phyloP scores from a whole-genome alignment of 2,797 vertebrate species.

The Hyperoplus immaculatus region DNA sequence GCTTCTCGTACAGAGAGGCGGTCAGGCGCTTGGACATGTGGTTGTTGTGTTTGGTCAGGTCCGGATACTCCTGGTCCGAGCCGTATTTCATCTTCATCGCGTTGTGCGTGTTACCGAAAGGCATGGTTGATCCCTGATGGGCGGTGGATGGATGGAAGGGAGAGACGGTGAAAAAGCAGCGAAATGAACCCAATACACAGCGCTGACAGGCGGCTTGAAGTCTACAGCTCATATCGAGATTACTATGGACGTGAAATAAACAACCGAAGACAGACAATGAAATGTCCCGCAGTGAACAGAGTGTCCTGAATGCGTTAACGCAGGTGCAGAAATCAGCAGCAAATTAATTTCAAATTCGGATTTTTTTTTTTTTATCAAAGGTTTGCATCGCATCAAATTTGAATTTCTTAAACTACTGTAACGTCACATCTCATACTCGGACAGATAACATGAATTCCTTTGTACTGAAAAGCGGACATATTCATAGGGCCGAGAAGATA shows the following conservation, averaged over 20 bases:
- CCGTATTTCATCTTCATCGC: constrained; percentile 88
- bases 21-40: constrained; percentile 95
- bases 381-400: fast-evolving
- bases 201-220: neutral
- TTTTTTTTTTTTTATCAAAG: neutral
- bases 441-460: neutral
- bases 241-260: neutral
- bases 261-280: neutral
- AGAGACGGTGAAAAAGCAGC: constrained; percentile 28
- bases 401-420: neutral
- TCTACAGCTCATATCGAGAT: neutral
- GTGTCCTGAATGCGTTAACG: neutral
- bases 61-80: constrained; percentile 90
- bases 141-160: constrained; percentile 40
- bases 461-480: neutral
- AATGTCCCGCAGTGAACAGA: neutral
- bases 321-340: constrained; percentile 1
- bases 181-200: neutral
- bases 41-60: constrained; percentile 95
- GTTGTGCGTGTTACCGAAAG: constrained; percentile 97
- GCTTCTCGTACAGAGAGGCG: constrained; percentile 86
- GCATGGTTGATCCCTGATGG: constrained; percentile 89
- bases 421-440: neutral
- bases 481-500: neutral
- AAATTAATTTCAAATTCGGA: too few species aligned